Conservation (phyloP, 2,888 invertebrate genomes). For the Machimus atricapillus region DNA sequence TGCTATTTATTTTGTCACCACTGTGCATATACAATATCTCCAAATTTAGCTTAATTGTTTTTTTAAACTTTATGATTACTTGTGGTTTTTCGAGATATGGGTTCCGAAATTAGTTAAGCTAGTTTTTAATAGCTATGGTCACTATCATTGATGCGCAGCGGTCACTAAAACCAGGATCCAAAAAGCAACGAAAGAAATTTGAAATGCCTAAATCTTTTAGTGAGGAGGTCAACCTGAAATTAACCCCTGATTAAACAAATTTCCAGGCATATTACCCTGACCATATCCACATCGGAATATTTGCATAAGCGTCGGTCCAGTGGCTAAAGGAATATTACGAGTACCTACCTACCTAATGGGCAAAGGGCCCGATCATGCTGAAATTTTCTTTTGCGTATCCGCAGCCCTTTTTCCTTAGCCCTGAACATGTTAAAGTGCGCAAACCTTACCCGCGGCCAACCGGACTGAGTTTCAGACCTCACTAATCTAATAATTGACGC, state of each 20-base stretch:
- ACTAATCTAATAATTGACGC: constrained; percentile 8
- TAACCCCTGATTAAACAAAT: constrained; percentile 12
- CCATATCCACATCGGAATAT: not conserved
- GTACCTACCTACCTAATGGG: too few relatives aligned
- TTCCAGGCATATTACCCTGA: not conserved
- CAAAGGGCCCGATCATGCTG: not conserved
- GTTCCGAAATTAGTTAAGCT: too few relatives aligned
- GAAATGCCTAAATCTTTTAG: not conserved
- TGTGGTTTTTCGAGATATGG: too few relatives aligned
- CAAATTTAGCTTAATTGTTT: too few relatives aligned
- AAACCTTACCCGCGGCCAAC: not conserved
- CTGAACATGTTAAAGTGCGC: not conserved
- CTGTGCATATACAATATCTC: too few relatives aligned
- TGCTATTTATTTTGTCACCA: too few relatives aligned
- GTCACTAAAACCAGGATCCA: not conserved
- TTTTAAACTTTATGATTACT: too few relatives aligned
- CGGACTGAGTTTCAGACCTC: not conserved
- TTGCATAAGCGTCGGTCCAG: constrained; percentile 3
- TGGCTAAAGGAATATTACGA: not conserved
- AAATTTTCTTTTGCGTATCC: not conserved
- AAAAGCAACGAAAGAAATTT: not conserved
- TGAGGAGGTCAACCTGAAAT: not conserved
- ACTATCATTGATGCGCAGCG: too few relatives aligned
- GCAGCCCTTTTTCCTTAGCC: not conserved
- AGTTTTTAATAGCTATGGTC: too few relatives aligned